A percentile compares a stretch with the other conserved stretches of the same genome.
Conservation (phyloP, 2,888 invertebrate genomes). For the Leistus spinibarbis region DNA sequence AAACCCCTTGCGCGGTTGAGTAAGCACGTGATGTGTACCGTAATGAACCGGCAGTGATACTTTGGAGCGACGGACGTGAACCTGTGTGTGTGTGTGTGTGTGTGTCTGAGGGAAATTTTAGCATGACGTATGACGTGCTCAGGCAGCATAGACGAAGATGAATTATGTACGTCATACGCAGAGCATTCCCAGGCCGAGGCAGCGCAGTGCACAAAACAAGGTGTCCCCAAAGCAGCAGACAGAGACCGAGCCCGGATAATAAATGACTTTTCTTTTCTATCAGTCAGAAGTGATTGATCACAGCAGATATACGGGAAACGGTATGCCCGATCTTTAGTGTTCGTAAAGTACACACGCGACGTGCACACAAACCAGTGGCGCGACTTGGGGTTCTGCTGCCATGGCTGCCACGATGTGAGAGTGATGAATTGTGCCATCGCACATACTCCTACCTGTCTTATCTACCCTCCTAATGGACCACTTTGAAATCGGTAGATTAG, state of each 20-base stretch:
- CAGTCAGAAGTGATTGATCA: slow-evolving; percentile 60
- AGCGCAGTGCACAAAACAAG: slow-evolving; percentile 29
- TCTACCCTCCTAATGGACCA: too few relatives aligned
- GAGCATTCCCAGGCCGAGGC: slow-evolving; percentile 17
- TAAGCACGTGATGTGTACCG: slow-evolving; percentile 16
- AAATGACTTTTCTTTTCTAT: slow-evolving; percentile 58
- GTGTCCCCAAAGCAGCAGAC: slow-evolving; percentile 20
- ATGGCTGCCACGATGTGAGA: slow-evolving; percentile 52
- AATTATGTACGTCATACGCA: slow-evolving; percentile 39
- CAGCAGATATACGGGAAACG: slow-evolving; percentile 57
- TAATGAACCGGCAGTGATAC: slow-evolving; percentile 14
- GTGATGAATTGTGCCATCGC: slow-evolving; percentile 59
- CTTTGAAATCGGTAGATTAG: too few relatives aligned
- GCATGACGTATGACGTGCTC: slow-evolving; percentile 40
- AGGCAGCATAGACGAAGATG: slow-evolving; percentile 37
- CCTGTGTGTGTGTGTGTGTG: background rate
- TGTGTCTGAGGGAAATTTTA: slow-evolving; percentile 34
- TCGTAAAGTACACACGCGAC: slow-evolving; percentile 42
- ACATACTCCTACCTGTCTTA: too few relatives aligned
- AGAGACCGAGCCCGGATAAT: slow-evolving; percentile 48
- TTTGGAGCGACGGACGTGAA: background rate
- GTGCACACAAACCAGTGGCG: slow-evolving; percentile 33
- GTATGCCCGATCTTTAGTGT: slow-evolving; percentile 55
- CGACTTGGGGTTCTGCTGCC: slow-evolving; percentile 45
- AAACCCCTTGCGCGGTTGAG: background rate